These are phyloP conservation scores for Uria aalge DNA, from an alignment of 2,113 vertebrate species.

Conservation along the genomic window DNA sequence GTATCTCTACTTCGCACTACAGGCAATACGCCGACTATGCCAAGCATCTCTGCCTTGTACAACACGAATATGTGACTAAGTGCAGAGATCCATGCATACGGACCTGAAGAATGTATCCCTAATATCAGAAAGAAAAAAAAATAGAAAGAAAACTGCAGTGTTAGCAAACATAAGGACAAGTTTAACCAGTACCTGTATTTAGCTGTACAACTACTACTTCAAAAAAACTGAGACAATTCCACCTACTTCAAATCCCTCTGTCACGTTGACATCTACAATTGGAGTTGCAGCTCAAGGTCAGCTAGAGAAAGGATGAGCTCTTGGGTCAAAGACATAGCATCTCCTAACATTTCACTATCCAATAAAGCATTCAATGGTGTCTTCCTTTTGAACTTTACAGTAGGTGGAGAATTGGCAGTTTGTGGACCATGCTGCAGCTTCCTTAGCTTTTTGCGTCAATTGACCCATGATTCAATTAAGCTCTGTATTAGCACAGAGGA, in stretches of 20 bases:
- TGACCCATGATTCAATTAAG: not conserved
- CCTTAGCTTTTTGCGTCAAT: not conserved
- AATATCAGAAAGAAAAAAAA: not conserved
- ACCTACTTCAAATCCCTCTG: not conserved
- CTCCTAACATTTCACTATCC: not conserved
- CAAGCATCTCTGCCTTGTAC: not conserved
- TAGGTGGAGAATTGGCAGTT: not conserved
- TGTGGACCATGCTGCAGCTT: not conserved
- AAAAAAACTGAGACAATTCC: not conserved
- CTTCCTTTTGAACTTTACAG: not conserved
- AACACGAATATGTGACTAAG: not conserved
- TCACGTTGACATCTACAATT: accelerated
- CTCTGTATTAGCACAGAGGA: not conserved
- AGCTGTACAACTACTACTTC: not conserved
- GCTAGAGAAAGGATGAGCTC: not conserved
- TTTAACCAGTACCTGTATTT: not conserved
- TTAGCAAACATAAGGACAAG: not conserved
- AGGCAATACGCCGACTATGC: not conserved
- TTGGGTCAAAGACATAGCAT: not conserved
- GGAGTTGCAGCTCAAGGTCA: not conserved
- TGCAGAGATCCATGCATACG: not conserved
- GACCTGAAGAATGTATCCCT: not conserved
- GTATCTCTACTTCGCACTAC: not conserved
- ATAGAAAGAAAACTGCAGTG: not conserved
- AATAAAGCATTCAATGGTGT: not conserved